Evolutionary conservation across 1,140 invertebrate species (phyloP).

Genomic region (Latrodectus geometricus): DNA sequence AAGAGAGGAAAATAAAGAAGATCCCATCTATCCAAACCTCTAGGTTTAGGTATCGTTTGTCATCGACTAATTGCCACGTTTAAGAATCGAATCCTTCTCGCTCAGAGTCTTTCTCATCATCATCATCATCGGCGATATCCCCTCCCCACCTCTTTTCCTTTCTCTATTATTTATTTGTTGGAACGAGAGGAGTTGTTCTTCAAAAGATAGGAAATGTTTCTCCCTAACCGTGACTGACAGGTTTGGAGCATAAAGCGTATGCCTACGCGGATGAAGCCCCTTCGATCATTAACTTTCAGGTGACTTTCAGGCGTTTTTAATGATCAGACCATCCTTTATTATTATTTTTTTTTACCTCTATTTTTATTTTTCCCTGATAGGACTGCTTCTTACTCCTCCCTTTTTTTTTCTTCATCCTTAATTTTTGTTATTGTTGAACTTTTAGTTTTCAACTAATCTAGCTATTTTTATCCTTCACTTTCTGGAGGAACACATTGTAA

Average conservation of each 20-base stretch:
- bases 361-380: background rate
- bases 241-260: background rate
- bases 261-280: background rate
- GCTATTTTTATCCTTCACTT: too few relatives aligned
- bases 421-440: too few relatives aligned
- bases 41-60: conserved; percentile 54
- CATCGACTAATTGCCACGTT: conserved; percentile 62
- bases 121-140: conserved; percentile 34
- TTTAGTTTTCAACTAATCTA: too few relatives aligned
- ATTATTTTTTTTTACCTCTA: conserved; percentile 26
- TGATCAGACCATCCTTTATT: conserved; percentile 12
- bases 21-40: background rate
- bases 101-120: conserved; percentile 43
- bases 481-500: too few relatives aligned
- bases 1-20: background rate
- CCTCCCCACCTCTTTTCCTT: conserved; percentile 7
- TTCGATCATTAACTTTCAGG: conserved; percentile 59
- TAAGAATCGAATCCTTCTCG: conserved; percentile 42
- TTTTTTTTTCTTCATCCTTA: too few relatives aligned
- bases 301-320: conserved; percentile 59
- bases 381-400: too few relatives aligned
- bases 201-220: conserved; percentile 34
- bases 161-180: background rate
- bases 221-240: conserved; percentile 53
- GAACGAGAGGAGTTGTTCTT: background rate